Evolutionary conservation across 2,113 vertebrate species (phyloP).

Genomic region (Harpagus bidentatus): DNA sequence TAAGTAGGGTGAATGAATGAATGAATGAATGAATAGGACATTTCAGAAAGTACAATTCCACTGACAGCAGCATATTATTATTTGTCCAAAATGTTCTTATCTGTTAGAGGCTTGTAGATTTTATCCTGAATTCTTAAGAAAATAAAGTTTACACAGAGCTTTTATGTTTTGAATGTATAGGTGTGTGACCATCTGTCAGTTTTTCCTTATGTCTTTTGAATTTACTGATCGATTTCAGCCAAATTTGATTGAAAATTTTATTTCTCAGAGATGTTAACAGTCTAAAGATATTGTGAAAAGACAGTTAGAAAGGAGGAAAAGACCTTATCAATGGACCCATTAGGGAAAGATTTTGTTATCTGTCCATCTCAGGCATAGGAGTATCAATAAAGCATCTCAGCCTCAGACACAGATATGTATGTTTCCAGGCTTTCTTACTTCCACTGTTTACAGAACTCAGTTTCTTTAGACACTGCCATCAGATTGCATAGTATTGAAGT

Average conservation of each 20-base stretch:
- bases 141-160: not conserved
- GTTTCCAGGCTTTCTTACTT: not conserved
- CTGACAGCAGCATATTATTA: not conserved
- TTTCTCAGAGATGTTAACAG: not conserved
- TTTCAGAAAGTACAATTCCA: not conserved
- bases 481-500: not conserved
- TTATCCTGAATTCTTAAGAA: not conserved
- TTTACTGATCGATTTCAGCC: not conserved
- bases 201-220: not conserved
- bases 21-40: not conserved
- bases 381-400: not conserved
- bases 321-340: not conserved
- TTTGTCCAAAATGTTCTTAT: not conserved
- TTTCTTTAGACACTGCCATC: not conserved
- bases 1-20: not conserved
- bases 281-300: not conserved
- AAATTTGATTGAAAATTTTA: not conserved
- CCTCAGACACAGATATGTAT: not conserved
- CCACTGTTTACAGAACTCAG: not conserved
- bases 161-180: not conserved
- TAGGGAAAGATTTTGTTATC: not conserved
- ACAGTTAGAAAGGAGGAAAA: not conserved
- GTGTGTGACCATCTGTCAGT: not conserved
- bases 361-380: not conserved
- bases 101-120: not conserved